Evolutionary conservation across 1,140 invertebrate genomes (phyloP).

Genomic region (Apocrypta bakeri): DNA sequence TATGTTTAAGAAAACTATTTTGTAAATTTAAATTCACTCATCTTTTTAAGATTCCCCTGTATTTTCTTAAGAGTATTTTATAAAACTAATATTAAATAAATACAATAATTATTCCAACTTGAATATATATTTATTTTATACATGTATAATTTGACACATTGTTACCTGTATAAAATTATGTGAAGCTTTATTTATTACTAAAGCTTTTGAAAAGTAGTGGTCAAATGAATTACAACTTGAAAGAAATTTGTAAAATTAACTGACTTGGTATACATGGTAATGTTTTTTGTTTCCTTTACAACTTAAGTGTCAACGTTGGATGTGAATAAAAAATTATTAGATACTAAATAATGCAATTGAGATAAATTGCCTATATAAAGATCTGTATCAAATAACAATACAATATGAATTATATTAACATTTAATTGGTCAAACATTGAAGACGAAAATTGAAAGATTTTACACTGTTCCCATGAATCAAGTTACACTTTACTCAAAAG

Average conservation of each 20-base stretch:
- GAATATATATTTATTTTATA: slow-evolving; percentile 46
- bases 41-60: slow-evolving; percentile 45
- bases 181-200: not conserved
- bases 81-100: slow-evolving; percentile 53
- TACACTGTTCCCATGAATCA: slow-evolving; percentile 36
- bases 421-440: slow-evolving; percentile 22
- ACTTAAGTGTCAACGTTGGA: slow-evolving; percentile 23
- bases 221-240: slow-evolving; percentile 19
- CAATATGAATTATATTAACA: slow-evolving; percentile 27
- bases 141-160: slow-evolving; percentile 49
- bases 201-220: slow-evolving; percentile 1
- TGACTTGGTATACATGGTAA: slow-evolving; percentile 21
- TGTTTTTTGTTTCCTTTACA: slow-evolving; percentile 24
- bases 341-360: slow-evolving; percentile 13
- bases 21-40: slow-evolving; percentile 45
- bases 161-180: slow-evolving; percentile 40
- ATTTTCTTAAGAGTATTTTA: slow-evolving; percentile 54
- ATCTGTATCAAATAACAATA: slow-evolving; percentile 38
- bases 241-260: slow-evolving; percentile 32
- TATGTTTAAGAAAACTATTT: slow-evolving; percentile 42
- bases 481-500: slow-evolving; percentile 47
- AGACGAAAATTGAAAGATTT: slow-evolving; percentile 42
- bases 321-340: slow-evolving; percentile 5
- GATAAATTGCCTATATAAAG: slow-evolving; percentile 34
- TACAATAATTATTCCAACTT: slow-evolving; percentile 48